Base-by-base conservation (phyloP, 2,888 invertebrate species). In the Parapristionchus giblindavisi region DNA sequence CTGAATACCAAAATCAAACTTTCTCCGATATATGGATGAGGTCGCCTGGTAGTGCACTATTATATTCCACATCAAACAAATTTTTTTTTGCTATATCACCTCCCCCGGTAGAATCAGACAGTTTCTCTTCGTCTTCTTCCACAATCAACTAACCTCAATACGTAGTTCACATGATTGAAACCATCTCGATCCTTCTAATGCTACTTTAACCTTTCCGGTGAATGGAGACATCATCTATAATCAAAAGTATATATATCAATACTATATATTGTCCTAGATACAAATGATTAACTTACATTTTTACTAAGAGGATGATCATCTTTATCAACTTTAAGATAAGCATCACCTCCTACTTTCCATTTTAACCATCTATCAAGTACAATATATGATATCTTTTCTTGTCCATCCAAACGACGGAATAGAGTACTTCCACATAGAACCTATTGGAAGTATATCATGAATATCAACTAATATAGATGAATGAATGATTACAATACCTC, bases 141-240 rank as follows among this genome's bases (percentile, higher is more conserved):
- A 8, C 27, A 32, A 24, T 29, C 27, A 43, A 14, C 14, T 65
- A 38, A 70, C 76, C 48, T 87, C 85, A 54, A 87, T 78, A 63
- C 81, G 81, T 36, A 85, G 71, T n/a, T 85, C 83, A 63, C 78
- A 81, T 4, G 85, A 77, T 61, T 86, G 85, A 81, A 86, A 87
- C 29, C 79, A 80, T 75, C 83, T 83, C 43, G 86, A 84, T 5
- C 83, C 85, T 21, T 83, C 83, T 60, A 87, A 86, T 3, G 87
- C 85, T 17, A 86, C 75, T 66, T 84, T 83, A 29, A 87, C 79
- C 54, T 86, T 84, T 3, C 85, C 83, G 1, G 84, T 83, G 72
- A 84, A 85, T 11, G 81, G 77, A 54, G 77, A 75, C 54, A 36
- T 70, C 36, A 70, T 38, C 70, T 70, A 27, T 63, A 73, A 58